Base-by-base conservation (phyloP, 2,888 invertebrate species). In the Tridacna crocea region DNA sequence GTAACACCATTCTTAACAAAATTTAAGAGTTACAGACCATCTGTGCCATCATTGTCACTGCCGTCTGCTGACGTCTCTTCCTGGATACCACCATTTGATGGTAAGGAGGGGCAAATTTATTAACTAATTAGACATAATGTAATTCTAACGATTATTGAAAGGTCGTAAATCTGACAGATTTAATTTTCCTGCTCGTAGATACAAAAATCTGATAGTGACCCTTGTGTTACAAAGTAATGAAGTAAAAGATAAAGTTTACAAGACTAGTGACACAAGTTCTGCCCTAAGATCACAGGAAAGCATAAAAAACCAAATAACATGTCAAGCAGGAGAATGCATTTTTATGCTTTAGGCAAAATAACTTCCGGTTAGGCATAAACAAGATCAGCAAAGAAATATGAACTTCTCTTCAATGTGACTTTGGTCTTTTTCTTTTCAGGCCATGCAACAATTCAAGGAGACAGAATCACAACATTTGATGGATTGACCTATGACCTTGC, bases 401-500 rank as follows among this genome's bases (percentile, higher is more conserved):
- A 6, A 55, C 19, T 19, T 55, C 3, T 63, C 15, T 63, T 15
- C 15, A 63, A 13, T 46, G 1, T 72, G 22, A 6, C 3, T 55
- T 1, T 15, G 17, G 55, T 55, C 19, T 55, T 55, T 10, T 15
- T 10, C 3, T 55, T 19, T 55, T 55, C 77, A 98, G 98, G 97
- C 68, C 96, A 97, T 94, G 97, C 98, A 15, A 96, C 97, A 94
- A 95, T 98, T 89, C 96, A 97, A 12, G 96, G 96, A 22, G 96
- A 97, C 24, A 97, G 98, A 86, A 96, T 97, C 87, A 96, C 97
- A 87, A 98, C 98, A 0, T 98, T 98, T 93, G 98, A 99, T 94
- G 97, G 97, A 79, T 95, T 96, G 47, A 96, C 97, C 87, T 96
- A 96, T 93, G 96, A 97, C n/a, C 96, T 97, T 88, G 95, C 95